phyloP scores from a whole-genome alignment of 2,797 vertebrate species.

The Rhinichthys osculus region DNA sequence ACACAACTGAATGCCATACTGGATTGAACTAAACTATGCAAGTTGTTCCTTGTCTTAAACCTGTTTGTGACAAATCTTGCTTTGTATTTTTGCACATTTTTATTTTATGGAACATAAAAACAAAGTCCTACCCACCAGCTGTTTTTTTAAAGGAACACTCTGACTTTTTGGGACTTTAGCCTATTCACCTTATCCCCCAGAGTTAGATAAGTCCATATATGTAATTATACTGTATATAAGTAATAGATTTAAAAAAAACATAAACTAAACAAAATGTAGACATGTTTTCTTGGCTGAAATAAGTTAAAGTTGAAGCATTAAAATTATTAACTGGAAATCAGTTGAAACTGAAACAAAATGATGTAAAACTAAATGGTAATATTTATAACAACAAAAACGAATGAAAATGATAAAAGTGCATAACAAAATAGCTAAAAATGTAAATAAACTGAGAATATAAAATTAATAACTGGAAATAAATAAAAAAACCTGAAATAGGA shows the following conservation, averaged over 20 bases:
- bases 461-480: neutral
- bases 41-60: neutral
- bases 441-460: neutral
- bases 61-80: neutral
- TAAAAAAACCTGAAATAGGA: neutral
- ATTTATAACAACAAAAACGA: no score
- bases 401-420: neutral
- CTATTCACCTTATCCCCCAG: no score
- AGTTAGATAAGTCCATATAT: no score
- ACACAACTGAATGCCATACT: no score
- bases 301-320: neutral
- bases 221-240: no score
- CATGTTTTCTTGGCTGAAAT: neutral
- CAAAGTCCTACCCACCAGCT: no score
- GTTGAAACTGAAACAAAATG: neutral
- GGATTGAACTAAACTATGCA: neutral
- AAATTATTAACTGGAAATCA: neutral
- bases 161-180: no score
- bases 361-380: neutral
- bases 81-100: neutral
- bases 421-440: neutral
- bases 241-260: fast-evolving
- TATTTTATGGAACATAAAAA: neutral
- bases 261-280: neutral
- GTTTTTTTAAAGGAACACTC: no score